Base-by-base conservation (phyloP, 2,113 vertebrate genomes). In the Nothoprocta pentlandii region DNA sequence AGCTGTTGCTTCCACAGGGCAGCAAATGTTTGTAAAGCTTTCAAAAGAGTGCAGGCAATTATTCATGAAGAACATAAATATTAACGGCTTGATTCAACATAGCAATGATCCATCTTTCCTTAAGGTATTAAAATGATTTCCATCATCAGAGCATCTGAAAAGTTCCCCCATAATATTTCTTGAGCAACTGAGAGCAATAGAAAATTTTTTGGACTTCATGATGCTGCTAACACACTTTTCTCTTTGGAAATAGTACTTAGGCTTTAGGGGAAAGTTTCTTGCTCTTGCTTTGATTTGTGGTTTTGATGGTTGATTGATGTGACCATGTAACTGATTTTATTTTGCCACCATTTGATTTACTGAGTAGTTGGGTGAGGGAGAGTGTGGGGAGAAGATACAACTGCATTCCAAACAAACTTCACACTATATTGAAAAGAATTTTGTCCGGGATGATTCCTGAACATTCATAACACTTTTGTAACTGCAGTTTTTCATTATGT, bases 221-320 rank as follows among this genome's bases (percentile, higher is more conserved):
- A 32, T 84, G 59, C 49, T 85, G 36, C 23, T 80, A 59, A 56
- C 12, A 4, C 4, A 30, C 26, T 77, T 88, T 54, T 64, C 63
- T 70, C 49, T 30, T 59, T 49, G 49, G 61, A 58, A 93, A 86
- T 92, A 95, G 82, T 63, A 93, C 82, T 82, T 73, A 20, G 6
- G 26, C 39, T 91, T 93, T 67, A 85, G 84, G 90, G 64, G 4
- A 44, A 30, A 32, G 46, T 47, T 58, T 93, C 90, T 75, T 84
- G 42, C 4, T 88, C 62, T 79, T 69, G 34, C 53, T 94, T 93
- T 95, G 91, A 94, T 90, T 87, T 93, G 90, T 89, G 87, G 76
- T 71, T 92, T 96, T 88, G 80, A 93, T 69, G 91, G 63, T 59
- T 90, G 93, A 90, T 90, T 94, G 87, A 95, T 95, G 95, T 95